Base-by-base conservation (phyloP, 1,140 invertebrate genomes). In the Pachyrhynchus sulphureomaculatus region DNA sequence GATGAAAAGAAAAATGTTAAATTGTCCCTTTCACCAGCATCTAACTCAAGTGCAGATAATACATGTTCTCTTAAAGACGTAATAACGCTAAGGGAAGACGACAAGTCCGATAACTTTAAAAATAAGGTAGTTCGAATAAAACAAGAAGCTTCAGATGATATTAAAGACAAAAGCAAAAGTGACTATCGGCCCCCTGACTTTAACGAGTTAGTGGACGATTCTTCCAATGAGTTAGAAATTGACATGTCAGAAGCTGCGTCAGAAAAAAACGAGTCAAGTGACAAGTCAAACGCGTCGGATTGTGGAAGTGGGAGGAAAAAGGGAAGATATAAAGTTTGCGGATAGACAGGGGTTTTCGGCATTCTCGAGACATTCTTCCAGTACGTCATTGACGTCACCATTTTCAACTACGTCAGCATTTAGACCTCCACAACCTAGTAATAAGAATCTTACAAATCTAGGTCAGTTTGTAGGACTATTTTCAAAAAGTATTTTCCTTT, bases 201-300 rank as follows among this genome's bases (percentile, higher is more conserved):
- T 71, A 88, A 90, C 69, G 88, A 90, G 68, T 77, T 91, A 12
- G 88, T 88, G 0, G 88, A 90, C 72, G 88, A 89, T 51, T 89
- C 88, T 1, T 89, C 88, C 10, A 88, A 88, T 64, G 89, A 91
- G 70, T 70, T 90, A 9, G 88, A 90, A 76, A 90, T 90, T 59
- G 88, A 89, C 70, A 90, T 89, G 83, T 88, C 87, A 0, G 87
- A 88, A 67, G 77, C 80, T 2, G 71, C 78, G 2, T 68, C 69
- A 0, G 79, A 83, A 36, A 74, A 71, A 56, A 72, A 72, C 34
- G 72, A 74, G 39, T 60, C 48, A 10, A 67, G 44, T 20, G 68
- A 68, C 23, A 66, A 70, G 39, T 72, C 59, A 63, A 82, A 78
- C 67, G 74, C 9, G 2, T 49, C 29, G 1, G 37, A 41, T 15